Evolutionary conservation across 2,113 vertebrate species (phyloP).

Genomic region (Ictalurus punctatus): DNA sequence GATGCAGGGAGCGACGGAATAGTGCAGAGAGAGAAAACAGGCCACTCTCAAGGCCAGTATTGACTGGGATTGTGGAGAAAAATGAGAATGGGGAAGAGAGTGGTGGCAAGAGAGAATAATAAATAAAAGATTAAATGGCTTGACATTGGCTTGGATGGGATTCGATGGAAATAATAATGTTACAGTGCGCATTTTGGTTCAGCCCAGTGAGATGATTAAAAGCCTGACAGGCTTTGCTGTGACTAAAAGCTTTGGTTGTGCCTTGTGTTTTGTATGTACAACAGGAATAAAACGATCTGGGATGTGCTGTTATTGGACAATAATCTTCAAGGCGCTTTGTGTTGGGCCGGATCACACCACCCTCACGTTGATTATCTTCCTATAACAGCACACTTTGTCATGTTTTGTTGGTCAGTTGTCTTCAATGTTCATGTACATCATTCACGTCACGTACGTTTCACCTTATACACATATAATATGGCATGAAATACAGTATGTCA

Average conservation of each 20-base stretch:
- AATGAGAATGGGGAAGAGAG: conserved; percentile 44
- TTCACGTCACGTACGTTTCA: background rate
- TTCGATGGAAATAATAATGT: conserved; percentile 58
- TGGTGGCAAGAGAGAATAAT: conserved; percentile 43
- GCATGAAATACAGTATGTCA: background rate
- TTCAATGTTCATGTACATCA: background rate
- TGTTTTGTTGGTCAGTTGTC: background rate
- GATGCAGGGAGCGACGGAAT: background rate
- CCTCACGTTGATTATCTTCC: background rate
- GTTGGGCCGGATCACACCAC: background rate
- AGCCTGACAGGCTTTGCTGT: background rate
- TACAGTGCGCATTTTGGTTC: conserved; percentile 52
- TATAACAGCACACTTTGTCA: background rate
- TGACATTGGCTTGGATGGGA: conserved; percentile 49
- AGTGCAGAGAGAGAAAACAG: conserved; percentile 25
- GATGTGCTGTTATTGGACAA: background rate
- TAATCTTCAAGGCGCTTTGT: background rate
- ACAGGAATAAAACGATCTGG: background rate
- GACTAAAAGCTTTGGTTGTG: conserved; percentile 12
- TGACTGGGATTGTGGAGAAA: conserved; percentile 47
- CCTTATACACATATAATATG: background rate
- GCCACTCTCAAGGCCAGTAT: conserved; percentile 50
- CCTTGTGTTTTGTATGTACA: background rate
- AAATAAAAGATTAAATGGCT: conserved; percentile 58
- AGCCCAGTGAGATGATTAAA: conserved; percentile 4